A percentile compares a stretch with the other conserved stretches of the same genome.
Conservation (phyloP, 2,797 vertebrate genomes). For the Scolopax rusticola region DNA sequence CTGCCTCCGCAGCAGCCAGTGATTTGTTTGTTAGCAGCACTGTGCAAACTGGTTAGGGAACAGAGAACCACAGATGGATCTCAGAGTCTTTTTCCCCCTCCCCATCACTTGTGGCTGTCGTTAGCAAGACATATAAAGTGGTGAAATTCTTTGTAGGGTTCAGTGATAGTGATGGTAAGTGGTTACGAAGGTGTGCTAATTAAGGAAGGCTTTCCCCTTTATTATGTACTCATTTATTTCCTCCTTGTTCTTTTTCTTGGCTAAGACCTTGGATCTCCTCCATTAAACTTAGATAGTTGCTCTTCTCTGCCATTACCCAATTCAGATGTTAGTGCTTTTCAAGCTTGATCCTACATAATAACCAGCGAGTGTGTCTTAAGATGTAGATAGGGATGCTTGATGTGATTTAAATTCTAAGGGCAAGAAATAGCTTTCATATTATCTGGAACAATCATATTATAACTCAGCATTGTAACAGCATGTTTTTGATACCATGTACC, state of each 20-base stretch:
- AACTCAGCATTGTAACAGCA: not conserved
- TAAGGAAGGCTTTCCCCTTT: not conserved
- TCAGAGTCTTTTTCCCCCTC: not conserved
- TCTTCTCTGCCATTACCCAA: not conserved
- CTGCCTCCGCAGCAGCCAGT: not conserved
- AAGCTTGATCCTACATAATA: not conserved
- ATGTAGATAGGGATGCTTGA: not conserved
- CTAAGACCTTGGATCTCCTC: not conserved
- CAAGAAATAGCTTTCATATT: not conserved
- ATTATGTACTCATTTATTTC: not conserved
- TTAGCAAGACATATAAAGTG: not conserved
- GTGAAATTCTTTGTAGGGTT: not conserved
- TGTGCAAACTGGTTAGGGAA: fast-evolving
- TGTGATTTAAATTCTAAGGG: not conserved
- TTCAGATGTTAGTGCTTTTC: not conserved
- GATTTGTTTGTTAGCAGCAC: not conserved
- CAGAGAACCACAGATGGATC: not conserved
- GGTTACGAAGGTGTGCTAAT: not conserved
- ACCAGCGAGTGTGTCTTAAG: not conserved
- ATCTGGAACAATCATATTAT: not conserved
- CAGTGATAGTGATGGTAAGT: not conserved
- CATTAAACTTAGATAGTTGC: not conserved
- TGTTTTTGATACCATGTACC: not conserved
- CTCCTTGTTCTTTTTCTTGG: not conserved
- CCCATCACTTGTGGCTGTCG: not conserved